phyloP scores from a whole-genome alignment of 2,797 vertebrate species.

The Protosalanx chinensis region DNA sequence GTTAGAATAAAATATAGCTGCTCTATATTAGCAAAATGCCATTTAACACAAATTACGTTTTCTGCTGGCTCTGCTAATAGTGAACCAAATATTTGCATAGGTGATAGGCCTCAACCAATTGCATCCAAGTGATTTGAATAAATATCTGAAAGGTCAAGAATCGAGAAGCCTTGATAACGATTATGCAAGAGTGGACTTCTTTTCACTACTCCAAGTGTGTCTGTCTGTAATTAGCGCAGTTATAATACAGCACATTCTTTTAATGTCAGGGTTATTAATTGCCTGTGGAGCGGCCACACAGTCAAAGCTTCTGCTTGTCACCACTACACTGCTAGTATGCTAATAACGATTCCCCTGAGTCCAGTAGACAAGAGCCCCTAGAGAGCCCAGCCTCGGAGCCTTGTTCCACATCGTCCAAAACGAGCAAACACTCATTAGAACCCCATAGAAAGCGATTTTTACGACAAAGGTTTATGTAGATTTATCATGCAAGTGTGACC shows the following conservation, averaged over 20 bases:
- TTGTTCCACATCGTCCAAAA: constrained; percentile 1
- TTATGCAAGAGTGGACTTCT: constrained; percentile 22
- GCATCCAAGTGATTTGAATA: background rate
- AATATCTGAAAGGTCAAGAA: constrained; percentile 9
- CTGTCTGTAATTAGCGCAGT: constrained; percentile 54
- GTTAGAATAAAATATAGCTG: too few species aligned
- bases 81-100: constrained; percentile 4
- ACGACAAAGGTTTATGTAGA: background rate
- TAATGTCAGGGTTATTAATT: constrained; percentile 63
- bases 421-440: constrained; percentile 11
- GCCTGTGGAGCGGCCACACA: constrained; percentile 54
- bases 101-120: constrained; percentile 11
- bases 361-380: background rate
- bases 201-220: constrained; percentile 18
- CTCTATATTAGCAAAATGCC: too few species aligned
- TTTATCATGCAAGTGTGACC: background rate
- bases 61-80: too few species aligned
- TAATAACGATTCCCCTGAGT: constrained; percentile 51
- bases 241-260: constrained; percentile 43
- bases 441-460: background rate
- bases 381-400: constrained; percentile 10
- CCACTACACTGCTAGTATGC: constrained; percentile 53
- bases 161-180: constrained; percentile 18
- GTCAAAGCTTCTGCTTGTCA: constrained; percentile 60
- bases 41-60: too few species aligned